phyloP scores from a whole-genome alignment of 2,113 vertebrate species.

The Chelonoidis abingdonii region DNA sequence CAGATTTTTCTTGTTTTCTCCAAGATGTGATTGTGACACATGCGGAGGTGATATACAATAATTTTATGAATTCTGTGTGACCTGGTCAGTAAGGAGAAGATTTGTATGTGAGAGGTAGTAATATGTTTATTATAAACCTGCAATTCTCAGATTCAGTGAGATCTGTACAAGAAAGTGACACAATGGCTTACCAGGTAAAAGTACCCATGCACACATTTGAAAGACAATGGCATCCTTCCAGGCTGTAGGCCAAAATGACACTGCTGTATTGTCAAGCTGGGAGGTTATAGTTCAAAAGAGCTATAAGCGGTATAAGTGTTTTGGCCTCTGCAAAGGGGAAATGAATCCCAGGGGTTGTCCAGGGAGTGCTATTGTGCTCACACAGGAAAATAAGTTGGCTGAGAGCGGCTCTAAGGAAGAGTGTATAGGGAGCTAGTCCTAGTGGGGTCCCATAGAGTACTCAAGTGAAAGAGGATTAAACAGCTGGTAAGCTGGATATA shows the following conservation, averaged over 20 bases:
- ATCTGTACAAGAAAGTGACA: neutral
- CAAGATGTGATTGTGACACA: neutral
- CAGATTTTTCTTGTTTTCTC: neutral
- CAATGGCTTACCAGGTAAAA: neutral
- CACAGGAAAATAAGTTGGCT: neutral
- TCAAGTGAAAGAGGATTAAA: neutral
- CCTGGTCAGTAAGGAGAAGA: accelerated
- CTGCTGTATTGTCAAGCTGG: neutral
- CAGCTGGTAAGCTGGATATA: neutral
- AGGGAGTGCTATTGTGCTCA: neutral
- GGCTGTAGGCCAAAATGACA: neutral
- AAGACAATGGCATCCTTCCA: neutral
- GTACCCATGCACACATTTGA: neutral
- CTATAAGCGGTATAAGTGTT: neutral
- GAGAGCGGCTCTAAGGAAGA: neutral
- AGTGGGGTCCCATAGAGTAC: neutral
- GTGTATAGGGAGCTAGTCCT: neutral
- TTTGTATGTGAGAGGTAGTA: neutral
- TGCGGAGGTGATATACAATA: neutral
- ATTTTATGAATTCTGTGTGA: neutral
- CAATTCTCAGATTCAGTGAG: neutral
- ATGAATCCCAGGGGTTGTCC: accelerated
- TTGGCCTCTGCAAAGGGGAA: neutral
- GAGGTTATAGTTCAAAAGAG: neutral
- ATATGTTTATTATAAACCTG: neutral